Conservation (phyloP, 2,113 vertebrate species). For the Danio rerio region DNA sequence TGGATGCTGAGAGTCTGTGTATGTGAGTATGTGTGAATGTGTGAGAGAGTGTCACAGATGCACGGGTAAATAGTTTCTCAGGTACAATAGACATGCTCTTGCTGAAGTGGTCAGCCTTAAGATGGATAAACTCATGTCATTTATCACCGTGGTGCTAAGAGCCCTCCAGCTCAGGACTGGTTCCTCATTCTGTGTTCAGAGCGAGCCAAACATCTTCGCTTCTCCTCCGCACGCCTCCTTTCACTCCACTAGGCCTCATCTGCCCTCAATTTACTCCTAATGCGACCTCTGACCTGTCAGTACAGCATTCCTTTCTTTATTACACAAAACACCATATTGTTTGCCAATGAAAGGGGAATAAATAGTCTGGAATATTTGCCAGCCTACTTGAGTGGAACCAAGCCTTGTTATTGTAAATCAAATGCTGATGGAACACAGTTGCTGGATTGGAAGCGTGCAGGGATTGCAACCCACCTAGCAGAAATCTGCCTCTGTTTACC, state of each 20-base stretch:
- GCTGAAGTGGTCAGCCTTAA: slow-evolving; percentile 44
- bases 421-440: slow-evolving; percentile 50
- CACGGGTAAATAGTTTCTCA: slow-evolving; percentile 14
- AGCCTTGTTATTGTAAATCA: slow-evolving; percentile 73
- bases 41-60: not conserved
- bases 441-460: slow-evolving; percentile 43
- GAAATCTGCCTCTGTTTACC: not conserved
- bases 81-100: slow-evolving; percentile 29
- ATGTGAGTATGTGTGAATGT: not conserved
- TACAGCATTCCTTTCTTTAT: slow-evolving; percentile 75
- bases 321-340: slow-evolving; percentile 74
- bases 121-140: slow-evolving; percentile 47
- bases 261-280: slow-evolving; percentile 95
- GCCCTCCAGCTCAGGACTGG: slow-evolving; percentile 39
- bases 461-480: not conserved
- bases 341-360: slow-evolving; percentile 77
- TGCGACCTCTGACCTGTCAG: slow-evolving; percentile 88
- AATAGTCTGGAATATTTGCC: slow-evolving; percentile 73
- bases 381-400: slow-evolving; percentile 69
- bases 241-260: slow-evolving; percentile 85
- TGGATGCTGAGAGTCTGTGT: slow-evolving; percentile 22
- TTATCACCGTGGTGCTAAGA: slow-evolving; percentile 48
- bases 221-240: slow-evolving; percentile 63
- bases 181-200: slow-evolving; percentile 42
- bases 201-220: slow-evolving; percentile 47